Base-by-base conservation (phyloP, 2,113 vertebrate species). In the Genyomyrus donnyi region DNA sequence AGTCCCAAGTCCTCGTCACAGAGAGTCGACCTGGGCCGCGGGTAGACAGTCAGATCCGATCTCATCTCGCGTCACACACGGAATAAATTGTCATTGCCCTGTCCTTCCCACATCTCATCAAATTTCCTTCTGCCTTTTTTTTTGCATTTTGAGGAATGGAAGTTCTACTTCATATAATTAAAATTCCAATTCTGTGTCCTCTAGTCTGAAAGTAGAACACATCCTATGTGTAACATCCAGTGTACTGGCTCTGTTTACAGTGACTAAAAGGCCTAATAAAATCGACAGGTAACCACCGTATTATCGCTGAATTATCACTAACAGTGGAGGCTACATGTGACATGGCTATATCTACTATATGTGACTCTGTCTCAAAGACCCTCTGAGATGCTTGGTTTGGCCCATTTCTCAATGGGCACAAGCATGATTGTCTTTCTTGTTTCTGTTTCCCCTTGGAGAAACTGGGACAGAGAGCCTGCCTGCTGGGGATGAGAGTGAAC, bases 381-480 rank as follows among this genome's bases (percentile, higher is more conserved):
- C 35, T 19, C 35, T 42, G 74, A 80, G 74, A 19, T 80, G 5
- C 31, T 86, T 1, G n/a, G 9, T 80, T 19, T 19, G 35, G 24
- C 45, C 84, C 84, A 86, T 86, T 80, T 80, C n/a, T 9, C 45
- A 89, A 74, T 49, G 21, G 10, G n/a, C 56, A 39, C 42, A 85
- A 85, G 24, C 9, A 24, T 6, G 88, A 39, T 50, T 39, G 8
- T 52, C 5, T 83, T 31, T 80, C 9, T 13, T 80, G 15, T 42
- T 89, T 52, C 70, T 80, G 27, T 52, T 39, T 84, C 46, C 50
- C 24, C 4, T 11, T n/a, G 9, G 35, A 56, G 74, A 58, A 89
- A 84, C 74, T 89, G 74, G 89, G 89, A 85, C 80, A 85, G 7
- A 24, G 49, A 74, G 74, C 31, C 70, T 42, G 70, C 58, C 77